Evolutionary conservation across 1,140 invertebrate genomes (phyloP), one percentile per base, ranked within the genome.

Genomic region (Papilio dardanus): DNA sequence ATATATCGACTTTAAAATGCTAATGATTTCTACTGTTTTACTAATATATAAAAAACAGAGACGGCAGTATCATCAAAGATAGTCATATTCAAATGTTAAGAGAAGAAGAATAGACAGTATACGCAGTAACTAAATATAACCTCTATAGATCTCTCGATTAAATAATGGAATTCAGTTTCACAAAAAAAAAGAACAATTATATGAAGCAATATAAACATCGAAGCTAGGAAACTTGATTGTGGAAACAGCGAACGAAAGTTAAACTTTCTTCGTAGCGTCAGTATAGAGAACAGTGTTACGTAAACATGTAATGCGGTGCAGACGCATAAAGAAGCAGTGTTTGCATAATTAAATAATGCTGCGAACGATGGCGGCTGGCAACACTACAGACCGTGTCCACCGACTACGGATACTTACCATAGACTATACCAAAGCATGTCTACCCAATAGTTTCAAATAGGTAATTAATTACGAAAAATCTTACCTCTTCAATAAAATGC

Each of bases 281-380:
- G 71, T 54, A 58, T 54, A 58, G 46, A 73, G 71, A 54, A 73
- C 30, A 58, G 21, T 73, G 30, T 73, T 73, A 54, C 46, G 46
- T 58, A 73, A 73, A 46, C 42, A 54, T 73, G 24, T 73, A 73
- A 73, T 73, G 46, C 71, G 46, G 71, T 73, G 71, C 71, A 73
- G 71, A 73, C 71, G 71, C 71, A 73, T 73, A 73, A 21, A 54
- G 71, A 73, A 73, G 71, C 40, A 73, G 71, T 73, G 71, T 73
- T 73, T 73, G 71, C 71, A 73, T 54, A 73, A 73, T 73, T 73
- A 73, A 73, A 73, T 33, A 46, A 73, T 73, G 71, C 46, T 58
- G 35, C 58, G 71, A 73, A 1, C 58, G 71, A 73, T 73, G 46
- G 21, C 68, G 67, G 35, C 67, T 40, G 40, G 68, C 30, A 30